Evolutionary conservation across 2,797 vertebrate genomes (phyloP).

Genomic region (Glyptemys insculpta): DNA sequence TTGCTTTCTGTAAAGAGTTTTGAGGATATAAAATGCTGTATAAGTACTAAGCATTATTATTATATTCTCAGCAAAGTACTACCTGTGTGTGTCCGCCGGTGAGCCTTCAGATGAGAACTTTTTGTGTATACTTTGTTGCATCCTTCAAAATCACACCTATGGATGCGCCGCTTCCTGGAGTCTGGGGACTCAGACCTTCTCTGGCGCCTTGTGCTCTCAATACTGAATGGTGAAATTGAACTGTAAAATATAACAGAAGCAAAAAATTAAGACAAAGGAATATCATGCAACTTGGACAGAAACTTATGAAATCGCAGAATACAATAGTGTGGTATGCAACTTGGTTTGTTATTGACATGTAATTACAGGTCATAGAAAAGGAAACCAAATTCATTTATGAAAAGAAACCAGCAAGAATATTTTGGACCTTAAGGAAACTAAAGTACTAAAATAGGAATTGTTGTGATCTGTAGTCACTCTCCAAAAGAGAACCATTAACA

Average conservation of each 20-base stretch:
- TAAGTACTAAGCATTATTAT: not conserved
- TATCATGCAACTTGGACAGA: not conserved
- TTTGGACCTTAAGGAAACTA: not conserved
- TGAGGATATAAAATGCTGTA: not conserved
- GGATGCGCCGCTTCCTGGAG: slow-evolving; percentile 97
- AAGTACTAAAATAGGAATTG: not conserved
- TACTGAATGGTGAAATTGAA: slow-evolving; percentile 98
- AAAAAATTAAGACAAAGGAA: not conserved
- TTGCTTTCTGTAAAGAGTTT: not conserved
- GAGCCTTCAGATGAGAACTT: slow-evolving; percentile 99
- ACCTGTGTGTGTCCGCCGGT: slow-evolving; percentile 98
- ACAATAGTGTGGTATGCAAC: not conserved
- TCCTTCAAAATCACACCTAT: slow-evolving; percentile 98
- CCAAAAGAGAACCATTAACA: not conserved
- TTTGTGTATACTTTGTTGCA: slow-evolving; percentile 99
- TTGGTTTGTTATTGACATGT: not conserved
- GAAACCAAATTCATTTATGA: not conserved
- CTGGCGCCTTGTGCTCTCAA: slow-evolving; percentile 97
- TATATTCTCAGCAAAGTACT: not conserved
- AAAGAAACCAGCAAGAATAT: not conserved
- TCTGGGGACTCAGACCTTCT: slow-evolving; percentile 97
- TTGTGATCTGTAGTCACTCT: not conserved
- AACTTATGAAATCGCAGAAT: not conserved
- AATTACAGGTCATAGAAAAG: not conserved
- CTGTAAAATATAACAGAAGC: slow-evolving; percentile 79